A percentile compares a stretch with the other conserved stretches of the same genome.
These are phyloP conservation scores for Petrophora chlorosata DNA, from an alignment of 2,888 invertebrate species.

Conservation along the genomic window DNA sequence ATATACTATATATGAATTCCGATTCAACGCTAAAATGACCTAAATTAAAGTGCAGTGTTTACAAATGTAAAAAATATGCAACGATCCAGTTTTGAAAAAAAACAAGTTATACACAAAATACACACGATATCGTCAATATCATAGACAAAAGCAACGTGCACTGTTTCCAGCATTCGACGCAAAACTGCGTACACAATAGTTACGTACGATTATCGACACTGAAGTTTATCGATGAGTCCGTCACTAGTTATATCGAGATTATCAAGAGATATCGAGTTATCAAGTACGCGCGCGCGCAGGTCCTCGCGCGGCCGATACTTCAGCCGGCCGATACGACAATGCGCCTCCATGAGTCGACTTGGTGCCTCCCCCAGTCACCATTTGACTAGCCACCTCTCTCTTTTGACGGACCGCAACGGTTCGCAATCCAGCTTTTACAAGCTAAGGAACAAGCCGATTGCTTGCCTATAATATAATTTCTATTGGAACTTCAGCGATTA, in stretches of 20 bases:
- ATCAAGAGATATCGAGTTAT: slow-evolving; percentile 18
- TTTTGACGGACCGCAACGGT: slow-evolving; percentile 67
- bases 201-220: slow-evolving; percentile 28
- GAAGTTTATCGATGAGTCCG: slow-evolving; percentile 22
- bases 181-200: slow-evolving; percentile 24
- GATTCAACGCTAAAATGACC: slow-evolving; percentile 1
- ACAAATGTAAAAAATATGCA: not conserved
- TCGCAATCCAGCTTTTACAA: slow-evolving; percentile 42
- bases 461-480: no score
- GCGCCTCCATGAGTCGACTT: slow-evolving; percentile 61
- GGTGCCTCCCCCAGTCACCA: slow-evolving; percentile 69
- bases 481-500: slow-evolving; percentile 16
- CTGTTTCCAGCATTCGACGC: slow-evolving; percentile 16
- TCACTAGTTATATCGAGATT: slow-evolving; percentile 27
- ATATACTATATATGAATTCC: slow-evolving; percentile 6
- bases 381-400: slow-evolving; percentile 79
- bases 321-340: slow-evolving; percentile 77
- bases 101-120: slow-evolving; percentile 9
- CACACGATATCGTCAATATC: slow-evolving; percentile 22
- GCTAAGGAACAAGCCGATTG: slow-evolving; percentile 34
- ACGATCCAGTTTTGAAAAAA: not conserved
- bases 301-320: slow-evolving; percentile 73
- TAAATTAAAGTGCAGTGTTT: not conserved
- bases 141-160: slow-evolving; percentile 28
- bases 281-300: slow-evolving; percentile 60